Conservation (phyloP, 2,888 invertebrate species). For the Parnassius apollo region DNA sequence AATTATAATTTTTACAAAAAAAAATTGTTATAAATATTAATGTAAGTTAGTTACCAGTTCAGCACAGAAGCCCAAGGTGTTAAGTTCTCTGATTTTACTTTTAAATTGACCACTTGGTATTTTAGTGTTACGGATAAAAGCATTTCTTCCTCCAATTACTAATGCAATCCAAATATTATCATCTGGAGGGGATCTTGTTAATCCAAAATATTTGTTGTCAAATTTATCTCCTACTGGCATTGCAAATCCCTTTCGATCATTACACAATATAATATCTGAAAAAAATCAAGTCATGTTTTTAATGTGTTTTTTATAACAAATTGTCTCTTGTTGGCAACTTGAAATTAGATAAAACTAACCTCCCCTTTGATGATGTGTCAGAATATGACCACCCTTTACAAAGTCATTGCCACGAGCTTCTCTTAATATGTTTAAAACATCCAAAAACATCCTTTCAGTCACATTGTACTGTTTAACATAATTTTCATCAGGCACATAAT, state of each 20-base stretch:
- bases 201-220: conserved; percentile 73
- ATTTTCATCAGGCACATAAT: conserved; percentile 79
- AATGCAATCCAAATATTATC: conserved; percentile 79
- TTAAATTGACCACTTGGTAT: conserved; percentile 79
- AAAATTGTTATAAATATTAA: background rate
- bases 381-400: conserved; percentile 78
- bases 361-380: conserved; percentile 85
- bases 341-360: conserved; percentile 54
- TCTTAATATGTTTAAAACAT: conserved; percentile 73
- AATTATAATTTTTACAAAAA: background rate
- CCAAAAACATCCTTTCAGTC: conserved; percentile 81
- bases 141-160: conserved; percentile 83
- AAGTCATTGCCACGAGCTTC: conserved; percentile 69
- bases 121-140: conserved; percentile 72
- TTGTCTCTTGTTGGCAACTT: background rate
- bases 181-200: conserved; percentile 52
- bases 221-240: conserved; percentile 73
- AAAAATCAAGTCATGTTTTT: conserved; percentile 13
- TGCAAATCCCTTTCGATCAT: conserved; percentile 72
- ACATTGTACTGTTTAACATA: conserved; percentile 74
- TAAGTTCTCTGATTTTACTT: conserved; percentile 84
- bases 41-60: conserved; percentile 68
- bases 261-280: conserved; percentile 82
- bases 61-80: conserved; percentile 81
- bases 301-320: too few relatives aligned